Base-by-base conservation (phyloP, 2,888 invertebrate genomes). In the Candidula unifasciata region DNA sequence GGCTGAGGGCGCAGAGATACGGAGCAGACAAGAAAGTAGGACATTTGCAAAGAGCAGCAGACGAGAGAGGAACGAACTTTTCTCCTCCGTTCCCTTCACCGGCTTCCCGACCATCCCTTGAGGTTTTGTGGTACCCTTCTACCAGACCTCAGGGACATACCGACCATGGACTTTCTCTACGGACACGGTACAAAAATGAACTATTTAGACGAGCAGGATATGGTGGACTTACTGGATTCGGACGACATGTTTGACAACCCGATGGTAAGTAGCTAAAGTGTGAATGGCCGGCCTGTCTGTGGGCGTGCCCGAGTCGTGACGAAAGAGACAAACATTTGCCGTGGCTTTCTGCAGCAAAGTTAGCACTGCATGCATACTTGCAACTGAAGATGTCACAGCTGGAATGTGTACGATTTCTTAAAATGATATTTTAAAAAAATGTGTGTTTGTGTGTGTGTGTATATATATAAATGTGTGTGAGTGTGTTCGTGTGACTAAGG, bases 131-230 rank as follows among this genome's bases (percentile, higher is more conserved):
- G 71, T 80, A 73, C 37, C 27, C 16, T 76, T 79, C 54, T 84
- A 84, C 87, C 87, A 87, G 87, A 86, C 89, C 90, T 87, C 90
- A 87, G 90, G 91, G 91, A 90, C 90, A 85, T 74, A 84, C 86
- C 89, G 90, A 90, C 90, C 89, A 92, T 92, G 92, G 92, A 92
- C 91, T 87, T 91, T 88, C 91, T 92, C 86, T 92, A 89, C 87
- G 91, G 90, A 88, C 89, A 89, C 88, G 92, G 91, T 88, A 89
- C 90, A 87, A 91, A 91, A 88, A 88, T 91, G 85, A 86, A 88
- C 86, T 91, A 91, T 82, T 86, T 91, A 88, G 91, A 91, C 76
- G 90, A 91, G 33, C 78, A 86, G 71, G 90, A 90, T 85, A 90
- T 91, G 89, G 88, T 88, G 84, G 91, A 90, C 80, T 89, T 92